Evolutionary conservation across 64 coral and sea anemone species (phyloP), one percentile per base, ranked within the genome.

Genomic region (Cladopsammia gracilis): DNA sequence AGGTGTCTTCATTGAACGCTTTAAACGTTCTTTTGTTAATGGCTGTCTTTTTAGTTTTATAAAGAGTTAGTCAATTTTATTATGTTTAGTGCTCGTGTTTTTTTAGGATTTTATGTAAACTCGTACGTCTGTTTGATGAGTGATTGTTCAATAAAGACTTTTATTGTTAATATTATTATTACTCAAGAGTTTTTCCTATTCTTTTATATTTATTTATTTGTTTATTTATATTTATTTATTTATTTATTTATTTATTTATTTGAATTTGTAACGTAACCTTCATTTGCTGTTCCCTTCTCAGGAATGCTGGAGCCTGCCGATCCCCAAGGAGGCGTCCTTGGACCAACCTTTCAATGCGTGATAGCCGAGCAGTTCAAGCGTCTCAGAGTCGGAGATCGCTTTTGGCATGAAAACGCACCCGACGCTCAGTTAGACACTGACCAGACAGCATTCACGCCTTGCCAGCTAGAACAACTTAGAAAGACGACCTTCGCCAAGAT

Each of bases 331-430:
- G 90, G 62, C 43, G 61, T 24, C 1, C 54, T 96, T 6, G 95
- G 95, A 6, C 34, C 34, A 2, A 92, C 90, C 4, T 89, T 92
- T 54, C 60, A 62, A 12, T 92, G 73, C 23, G 24, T 96, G 6
- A n/a, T 96, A 14, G 90, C 26, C 6, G 43, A 58, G 4, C 90
- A 92, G 61, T 96, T 93, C 53, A n/a, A 22, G 8, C 24, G 62
- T 2, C 60, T 96, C 7, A 64, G 78, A 47, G 20, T 22, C 7
- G 95, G 95, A 10, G 95, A 96, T 57, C 89, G 92, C 8, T 96
- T 96, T 45, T 96, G 95, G 95, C 83, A 93, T 78, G 95, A 96
- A 56, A 92, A 76, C 4, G n/a, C 16, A 4, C 54, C 75, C 7
- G 59, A 67, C 66, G 13, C 13, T 18, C 7, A 0, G 2, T 15